Evolutionary conservation across 1,140 invertebrate species (phyloP), one percentile per base, ranked within the genome.

Genomic region (Anadara kagoshimensis): DNA sequence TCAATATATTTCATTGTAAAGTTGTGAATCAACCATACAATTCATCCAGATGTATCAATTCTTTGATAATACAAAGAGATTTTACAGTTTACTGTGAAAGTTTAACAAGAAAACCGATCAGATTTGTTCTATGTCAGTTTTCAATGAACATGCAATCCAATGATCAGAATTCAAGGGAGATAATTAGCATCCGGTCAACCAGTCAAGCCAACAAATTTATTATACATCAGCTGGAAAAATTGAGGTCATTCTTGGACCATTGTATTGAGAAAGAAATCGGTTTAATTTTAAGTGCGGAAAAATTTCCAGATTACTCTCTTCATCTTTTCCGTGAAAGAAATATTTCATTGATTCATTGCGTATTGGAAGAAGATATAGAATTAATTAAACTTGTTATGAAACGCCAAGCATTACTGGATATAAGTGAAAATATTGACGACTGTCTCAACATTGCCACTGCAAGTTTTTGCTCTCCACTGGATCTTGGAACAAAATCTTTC

Each of bases 41-140:
- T 53, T 58, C 61, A 45, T 74, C 65, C 5, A 64, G 22, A 57
- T 43, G 29, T 5, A 5, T 68, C 14, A 22, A 67, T 18, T 43
- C 58, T 18, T 63, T 63, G 43, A 41, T 74, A 14, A 74, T 74
- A 47, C 66, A 74, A 43, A 68, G 72, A 64, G 57, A 69, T 56
- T 74, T 74, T 63, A 36, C 51, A 24, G 24, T 47, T 14, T 47
- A 58, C 29, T 62, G 22, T 53, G 22, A 63, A 22, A 57, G 29
- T 45, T 57, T n/a, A 14, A 5, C 18, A 12, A 24, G 22, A 47
- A 12, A 62, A 24, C 12, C 29, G 5, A 26, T 69, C 16, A 36
- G 41, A n/a, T 54, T 74, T 51, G 0, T 74, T 11, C 57, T 63
- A 49, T 74, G 72, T 61, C 14, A 26, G 14, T 70, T 56, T 63